These are phyloP conservation scores for Turritopsis dohrnii DNA, from an alignment of 30 jellyfish, hydroid and myxozoan species.

Conservation along the genomic window DNA sequence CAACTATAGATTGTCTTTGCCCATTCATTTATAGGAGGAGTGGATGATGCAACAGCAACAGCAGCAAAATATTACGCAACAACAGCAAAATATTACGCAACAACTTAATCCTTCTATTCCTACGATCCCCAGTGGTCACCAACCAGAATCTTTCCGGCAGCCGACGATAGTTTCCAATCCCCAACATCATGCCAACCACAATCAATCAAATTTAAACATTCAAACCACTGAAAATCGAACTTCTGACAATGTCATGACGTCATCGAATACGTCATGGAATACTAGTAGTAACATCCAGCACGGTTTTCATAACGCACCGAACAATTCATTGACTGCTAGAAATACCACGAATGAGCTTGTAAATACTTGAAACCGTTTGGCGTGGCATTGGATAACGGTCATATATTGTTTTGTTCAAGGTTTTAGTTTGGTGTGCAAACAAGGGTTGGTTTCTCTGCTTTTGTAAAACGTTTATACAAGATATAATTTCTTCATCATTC, in stretches of 20 bases:
- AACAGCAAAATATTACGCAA: no score
- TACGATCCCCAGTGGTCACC: not conserved
- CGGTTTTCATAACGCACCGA: not conserved
- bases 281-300: not conserved
- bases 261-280: not conserved
- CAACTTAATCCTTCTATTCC: not conserved
- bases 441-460: not conserved
- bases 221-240: not conserved
- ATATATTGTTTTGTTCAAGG: not conserved
- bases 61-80: not conserved
- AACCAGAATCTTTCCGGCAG: not conserved
- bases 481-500: not conserved
- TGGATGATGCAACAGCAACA: not conserved
- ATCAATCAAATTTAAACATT: not conserved
- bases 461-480: not conserved
- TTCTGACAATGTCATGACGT: not conserved
- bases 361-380: not conserved
- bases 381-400: not conserved
- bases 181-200: not conserved
- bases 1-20: not conserved
- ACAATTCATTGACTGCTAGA: no score
- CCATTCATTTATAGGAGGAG: not conserved
- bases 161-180: not conserved
- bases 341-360: not conserved
- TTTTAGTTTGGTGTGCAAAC: not conserved